Evolutionary conservation across 2,113 vertebrate species (phyloP), one percentile per base, ranked within the genome.

Genomic region (Caracal caracal): DNA sequence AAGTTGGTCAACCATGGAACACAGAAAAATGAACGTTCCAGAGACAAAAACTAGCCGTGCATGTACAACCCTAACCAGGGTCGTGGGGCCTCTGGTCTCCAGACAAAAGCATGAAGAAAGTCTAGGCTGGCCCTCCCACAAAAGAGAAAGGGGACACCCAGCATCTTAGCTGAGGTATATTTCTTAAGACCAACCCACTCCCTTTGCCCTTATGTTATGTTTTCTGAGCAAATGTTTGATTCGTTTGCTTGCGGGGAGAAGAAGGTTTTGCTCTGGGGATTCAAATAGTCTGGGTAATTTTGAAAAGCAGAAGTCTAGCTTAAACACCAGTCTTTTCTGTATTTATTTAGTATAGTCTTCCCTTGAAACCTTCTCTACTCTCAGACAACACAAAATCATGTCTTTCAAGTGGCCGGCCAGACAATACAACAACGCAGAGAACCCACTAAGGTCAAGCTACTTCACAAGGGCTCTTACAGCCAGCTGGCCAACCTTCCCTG

Each of bases 1-100:
- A 5, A 92, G 28, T 40, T 78, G 47, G 63, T 86, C 79, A 96
- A 85, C 35, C 49, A 59, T 84, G 63, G 75, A 94, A 94, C 90
- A 94, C 59, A 86, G 43, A 3, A 88, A 94, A 94, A 81, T 43
- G 33, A 93, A 53, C 9, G 28, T 86, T 22, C 43, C 71, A 85
- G 66, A 93, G 71, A 90, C 4, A 43, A 84, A 84, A 33, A 33
- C 22, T 63, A 66, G 10, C 11, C 24, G 10, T 4, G 5, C 9
- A 1, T 40, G 1, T 26, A 37, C 9, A 90, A 28, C 6, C 28
- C 17, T n/a, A 94, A 65, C 22, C 19, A 70, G 30, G 3, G 16
- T 37, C 75, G 20, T 40, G 16, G 47, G 37, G 19, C 8, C 13
- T 56, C 71, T 10, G 28, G 22, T 76, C 35, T 75, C 70, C 70